phyloP scores from a whole-genome alignment of 2,797 vertebrate species.

The Artibeus jamaicensis region DNA sequence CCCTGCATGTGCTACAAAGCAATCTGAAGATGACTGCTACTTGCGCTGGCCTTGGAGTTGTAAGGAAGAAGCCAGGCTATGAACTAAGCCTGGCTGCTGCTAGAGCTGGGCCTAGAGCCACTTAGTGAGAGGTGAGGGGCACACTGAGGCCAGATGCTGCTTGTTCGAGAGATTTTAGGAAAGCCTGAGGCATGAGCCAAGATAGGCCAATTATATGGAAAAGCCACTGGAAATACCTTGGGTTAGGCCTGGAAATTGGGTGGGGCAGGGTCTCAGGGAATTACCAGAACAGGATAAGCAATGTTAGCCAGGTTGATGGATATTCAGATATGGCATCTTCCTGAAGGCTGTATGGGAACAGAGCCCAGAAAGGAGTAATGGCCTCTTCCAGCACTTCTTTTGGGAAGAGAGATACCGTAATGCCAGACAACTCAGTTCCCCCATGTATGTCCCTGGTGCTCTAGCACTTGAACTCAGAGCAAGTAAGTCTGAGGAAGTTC shows the following conservation, averaged over 20 bases:
- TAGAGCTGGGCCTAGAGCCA: neutral
- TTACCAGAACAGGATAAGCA: neutral
- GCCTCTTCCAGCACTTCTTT: neutral
- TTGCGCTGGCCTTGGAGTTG: neutral
- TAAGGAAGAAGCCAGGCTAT: neutral
- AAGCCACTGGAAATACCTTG: neutral
- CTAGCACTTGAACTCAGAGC: neutral
- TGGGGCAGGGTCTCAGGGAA: neutral
- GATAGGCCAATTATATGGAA: neutral
- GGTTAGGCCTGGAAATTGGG: neutral
- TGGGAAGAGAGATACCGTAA: neutral
- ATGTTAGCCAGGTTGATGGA: neutral
- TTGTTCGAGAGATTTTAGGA: neutral
- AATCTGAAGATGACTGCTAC: neutral
- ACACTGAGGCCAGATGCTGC: neutral
- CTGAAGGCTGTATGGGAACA: neutral
- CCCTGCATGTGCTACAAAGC: neutral
- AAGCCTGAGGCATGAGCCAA: neutral
- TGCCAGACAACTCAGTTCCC: neutral
- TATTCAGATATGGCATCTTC: neutral
- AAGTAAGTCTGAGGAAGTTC: neutral
- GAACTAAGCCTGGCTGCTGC: neutral
- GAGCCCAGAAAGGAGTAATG: neutral
- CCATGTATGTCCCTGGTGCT: neutral
- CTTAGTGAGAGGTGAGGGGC: neutral